These are phyloP conservation scores for Paramormyrops hopkinsi DNA, from an alignment of 2,797 vertebrate genomes.

Conservation along the genomic window DNA sequence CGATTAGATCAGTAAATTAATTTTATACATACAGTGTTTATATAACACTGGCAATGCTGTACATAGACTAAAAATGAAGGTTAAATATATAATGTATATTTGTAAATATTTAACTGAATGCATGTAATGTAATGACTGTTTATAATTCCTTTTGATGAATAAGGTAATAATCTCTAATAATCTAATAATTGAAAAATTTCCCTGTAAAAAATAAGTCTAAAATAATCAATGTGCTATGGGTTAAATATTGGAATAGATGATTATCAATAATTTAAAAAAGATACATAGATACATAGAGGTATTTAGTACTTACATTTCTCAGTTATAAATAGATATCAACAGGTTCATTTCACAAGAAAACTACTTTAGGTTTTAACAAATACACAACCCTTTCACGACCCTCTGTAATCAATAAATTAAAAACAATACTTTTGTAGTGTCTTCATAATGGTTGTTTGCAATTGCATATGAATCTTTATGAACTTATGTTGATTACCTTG, in stretches of 20 bases:
- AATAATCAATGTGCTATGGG: not conserved
- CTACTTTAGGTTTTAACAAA: not conserved
- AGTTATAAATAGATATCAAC: not conserved
- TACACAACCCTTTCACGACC: not conserved
- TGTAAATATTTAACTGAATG: not conserved
- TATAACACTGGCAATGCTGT: not conserved
- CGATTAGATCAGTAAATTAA: not conserved
- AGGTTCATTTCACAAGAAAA: not conserved
- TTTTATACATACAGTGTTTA: not conserved
- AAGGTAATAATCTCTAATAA: not conserved
- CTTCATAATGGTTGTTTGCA: not conserved
- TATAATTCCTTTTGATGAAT: not conserved
- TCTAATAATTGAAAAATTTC: not conserved
- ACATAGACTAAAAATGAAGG: not conserved
- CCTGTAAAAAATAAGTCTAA: not conserved
- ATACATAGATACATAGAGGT: not conserved
- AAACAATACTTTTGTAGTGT: not conserved
- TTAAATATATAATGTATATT: not conserved
- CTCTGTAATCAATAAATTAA: not conserved
- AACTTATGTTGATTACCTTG: not conserved
- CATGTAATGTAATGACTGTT: not conserved
- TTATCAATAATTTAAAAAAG: not conserved
- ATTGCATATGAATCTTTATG: not conserved
- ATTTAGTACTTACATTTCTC: conserved; percentile 3
- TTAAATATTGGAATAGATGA: not conserved